Evolutionary conservation across 2,797 vertebrate species (phyloP), one percentile per base, ranked within the genome.

Genomic region (Zenarchopterus dispar): DNA sequence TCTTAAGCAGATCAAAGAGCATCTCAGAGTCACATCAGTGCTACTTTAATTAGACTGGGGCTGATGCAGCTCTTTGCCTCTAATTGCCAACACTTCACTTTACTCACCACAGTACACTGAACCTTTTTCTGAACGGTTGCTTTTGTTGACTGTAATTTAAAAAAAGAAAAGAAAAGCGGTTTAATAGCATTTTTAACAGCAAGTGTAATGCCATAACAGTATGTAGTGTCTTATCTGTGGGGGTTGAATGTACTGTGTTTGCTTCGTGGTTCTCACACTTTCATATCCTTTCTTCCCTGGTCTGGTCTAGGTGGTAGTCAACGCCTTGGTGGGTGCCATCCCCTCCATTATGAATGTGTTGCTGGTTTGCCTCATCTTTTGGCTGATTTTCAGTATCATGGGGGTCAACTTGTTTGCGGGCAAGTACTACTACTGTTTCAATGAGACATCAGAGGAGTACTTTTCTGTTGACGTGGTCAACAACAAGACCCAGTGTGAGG

Each of bases 331-430:
- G 94, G 98, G 98, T 73, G 98, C 98, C 93, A 99, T 99, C 93
- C 98, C 98, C 93, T 99, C 98, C 95, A 99, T 99, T 97, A 99
- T 99, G 98, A 99, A 99, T 95, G 98, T 99, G 86, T 96, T 99
- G 95, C 97, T 99, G 96, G 98, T 99, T 93, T 99, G 98, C 96
- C 97, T 99, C 95, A 99, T 99, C 95, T 99, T 99, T 96, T 99
- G 98, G 98, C 97, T 99, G 94, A 99, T 99, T 97, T 99, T 99
- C 93, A 99, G 98, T 95, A 99, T 99, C 91, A 99, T 99, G 98
- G 98, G 98, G 64, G 98, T 99, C 91, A 99, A 99, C 94, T 85
- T 99, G 88, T 99, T 99, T 93, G 98, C 98, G 73, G 98, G 98
- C 69, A 99, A 99, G 91, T 99, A 99, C 91, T 96, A 98, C 94